Evolutionary conservation across 2,888 invertebrate genomes (phyloP).

Genomic region (Plebejus anna): DNA sequence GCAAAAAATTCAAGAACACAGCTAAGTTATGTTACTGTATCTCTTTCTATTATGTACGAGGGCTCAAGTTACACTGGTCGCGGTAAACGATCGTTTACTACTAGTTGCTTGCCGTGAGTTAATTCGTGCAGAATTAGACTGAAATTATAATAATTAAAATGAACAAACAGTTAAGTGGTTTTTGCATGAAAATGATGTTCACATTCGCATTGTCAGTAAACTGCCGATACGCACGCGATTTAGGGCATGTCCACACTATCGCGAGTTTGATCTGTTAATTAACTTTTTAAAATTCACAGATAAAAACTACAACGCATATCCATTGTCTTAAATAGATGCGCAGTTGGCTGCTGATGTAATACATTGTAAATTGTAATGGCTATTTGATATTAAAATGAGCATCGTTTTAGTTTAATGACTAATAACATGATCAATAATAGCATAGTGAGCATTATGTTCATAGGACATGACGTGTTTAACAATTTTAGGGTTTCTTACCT

Average conservation of each 20-base stretch:
- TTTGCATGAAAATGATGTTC: slow-evolving; percentile 36
- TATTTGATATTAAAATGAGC: not conserved
- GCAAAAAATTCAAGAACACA: not conserved
- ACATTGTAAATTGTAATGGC: not conserved
- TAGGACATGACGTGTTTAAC: not conserved
- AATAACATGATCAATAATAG: not conserved
- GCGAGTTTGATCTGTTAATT: slow-evolving; percentile 37
- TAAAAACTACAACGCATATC: slow-evolving; percentile 10
- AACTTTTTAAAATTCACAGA: slow-evolving; percentile 30
- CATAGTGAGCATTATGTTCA: not conserved
- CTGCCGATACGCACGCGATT: slow-evolving; percentile 56
- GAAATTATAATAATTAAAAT: slow-evolving; percentile 8
- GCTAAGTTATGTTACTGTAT: not conserved
- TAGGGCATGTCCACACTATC: slow-evolving; percentile 39
- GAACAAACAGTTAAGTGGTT: slow-evolving; percentile 35
- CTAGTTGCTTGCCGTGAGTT: slow-evolving; percentile 4
- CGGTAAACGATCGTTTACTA: not conserved
- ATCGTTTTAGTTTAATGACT: not conserved
- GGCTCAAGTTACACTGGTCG: not conserved
- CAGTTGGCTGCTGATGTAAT: not conserved
- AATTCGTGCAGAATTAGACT: not conserved
- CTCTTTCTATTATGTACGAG: not conserved
- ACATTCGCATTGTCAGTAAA: slow-evolving; percentile 57
- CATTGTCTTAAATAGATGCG: slow-evolving; percentile 16
- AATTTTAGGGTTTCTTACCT: not conserved